phyloP scores from a whole-genome alignment of 2,888 invertebrate species.

The Amphipoea oculea region DNA sequence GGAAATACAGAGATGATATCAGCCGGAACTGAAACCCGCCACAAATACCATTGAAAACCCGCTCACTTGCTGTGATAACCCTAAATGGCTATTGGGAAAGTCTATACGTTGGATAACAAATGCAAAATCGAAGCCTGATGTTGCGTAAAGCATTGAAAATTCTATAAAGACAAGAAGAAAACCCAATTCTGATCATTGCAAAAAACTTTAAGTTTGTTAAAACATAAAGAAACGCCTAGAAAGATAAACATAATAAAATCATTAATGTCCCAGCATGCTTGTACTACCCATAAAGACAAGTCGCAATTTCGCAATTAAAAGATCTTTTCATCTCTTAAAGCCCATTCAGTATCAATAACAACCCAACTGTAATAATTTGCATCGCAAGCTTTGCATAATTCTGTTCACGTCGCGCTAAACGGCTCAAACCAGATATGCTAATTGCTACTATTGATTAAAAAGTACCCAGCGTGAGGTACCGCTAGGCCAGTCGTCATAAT shows the following conservation, averaged over 20 bases:
- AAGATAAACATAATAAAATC: constrained; percentile 20
- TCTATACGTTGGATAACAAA: constrained; percentile 16
- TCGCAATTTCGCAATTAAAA: constrained; percentile 35
- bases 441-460: constrained; percentile 85
- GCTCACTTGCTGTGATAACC: constrained; percentile 27
- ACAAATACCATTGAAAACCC: constrained; percentile 22
- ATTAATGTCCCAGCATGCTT: constrained; percentile 7
- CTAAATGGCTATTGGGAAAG: constrained; percentile 32
- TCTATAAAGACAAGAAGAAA: constrained; percentile 1
- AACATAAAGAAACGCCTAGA: not conserved
- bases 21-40: constrained; percentile 2
- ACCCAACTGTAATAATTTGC: constrained; percentile 56
- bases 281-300: constrained; percentile 6
- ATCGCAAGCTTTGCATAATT: constrained; percentile 68
- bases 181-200: not conserved
- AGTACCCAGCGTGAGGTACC: constrained; percentile 81
- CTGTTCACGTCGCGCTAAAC: constrained; percentile 71
- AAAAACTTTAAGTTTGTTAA: not conserved
- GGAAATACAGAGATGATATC: constrained; percentile 25
- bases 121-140: constrained; percentile 23
- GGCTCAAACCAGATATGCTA: constrained; percentile 84
- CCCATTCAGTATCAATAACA: constrained; percentile 51
- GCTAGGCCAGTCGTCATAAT: constrained; percentile 87
- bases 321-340: constrained; percentile 32
- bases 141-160: not conserved